Evolutionary conservation across 2,113 vertebrate species (phyloP).

Genomic region (Bostrychus sinensis): DNA sequence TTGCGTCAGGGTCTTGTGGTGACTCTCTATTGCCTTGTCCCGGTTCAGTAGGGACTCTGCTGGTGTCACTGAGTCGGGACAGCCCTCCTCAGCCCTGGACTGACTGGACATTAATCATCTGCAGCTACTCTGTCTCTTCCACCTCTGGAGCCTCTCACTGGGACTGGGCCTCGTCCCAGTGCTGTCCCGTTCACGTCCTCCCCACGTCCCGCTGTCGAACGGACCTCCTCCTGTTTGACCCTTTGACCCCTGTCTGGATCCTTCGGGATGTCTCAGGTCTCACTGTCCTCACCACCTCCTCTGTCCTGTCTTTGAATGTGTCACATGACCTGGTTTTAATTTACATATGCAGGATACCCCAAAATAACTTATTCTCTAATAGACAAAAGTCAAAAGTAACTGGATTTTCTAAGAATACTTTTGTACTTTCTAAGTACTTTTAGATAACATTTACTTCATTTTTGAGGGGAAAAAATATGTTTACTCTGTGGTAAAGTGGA

Average conservation of each 20-base stretch:
- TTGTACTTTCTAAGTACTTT: no score
- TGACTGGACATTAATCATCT: conserved; percentile 59
- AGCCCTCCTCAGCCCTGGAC: conserved; percentile 27
- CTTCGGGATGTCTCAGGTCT: conserved; percentile 14
- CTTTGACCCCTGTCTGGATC: conserved; percentile 3
- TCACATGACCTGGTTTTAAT: conserved; percentile 13
- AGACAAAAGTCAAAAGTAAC: no score
- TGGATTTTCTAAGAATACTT: no score
- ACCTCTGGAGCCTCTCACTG: conserved; percentile 15
- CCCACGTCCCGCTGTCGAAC: conserved; percentile 11
- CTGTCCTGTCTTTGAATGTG: conserved; percentile 19
- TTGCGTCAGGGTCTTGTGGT: neutral
- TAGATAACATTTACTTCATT: no score
- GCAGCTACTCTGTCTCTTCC: conserved; percentile 21
- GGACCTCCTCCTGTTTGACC: conserved; percentile 7
- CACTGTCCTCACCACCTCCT: conserved; percentile 13
- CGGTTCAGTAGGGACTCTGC: conserved; percentile 36
- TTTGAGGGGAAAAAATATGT: no score
- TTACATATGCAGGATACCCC: neutral
- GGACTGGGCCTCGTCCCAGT: conserved; percentile 2
- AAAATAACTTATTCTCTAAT: neutral
- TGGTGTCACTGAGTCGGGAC: conserved; percentile 17
- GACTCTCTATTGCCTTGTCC: conserved; percentile 21
- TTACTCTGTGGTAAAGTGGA: no score
- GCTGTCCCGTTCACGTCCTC: neutral